A percentile compares a stretch with the other conserved stretches of the same genome.
phyloP scores from a whole-genome alignment of 1,140 invertebrate genomes.

The Eciton burchellii region DNA sequence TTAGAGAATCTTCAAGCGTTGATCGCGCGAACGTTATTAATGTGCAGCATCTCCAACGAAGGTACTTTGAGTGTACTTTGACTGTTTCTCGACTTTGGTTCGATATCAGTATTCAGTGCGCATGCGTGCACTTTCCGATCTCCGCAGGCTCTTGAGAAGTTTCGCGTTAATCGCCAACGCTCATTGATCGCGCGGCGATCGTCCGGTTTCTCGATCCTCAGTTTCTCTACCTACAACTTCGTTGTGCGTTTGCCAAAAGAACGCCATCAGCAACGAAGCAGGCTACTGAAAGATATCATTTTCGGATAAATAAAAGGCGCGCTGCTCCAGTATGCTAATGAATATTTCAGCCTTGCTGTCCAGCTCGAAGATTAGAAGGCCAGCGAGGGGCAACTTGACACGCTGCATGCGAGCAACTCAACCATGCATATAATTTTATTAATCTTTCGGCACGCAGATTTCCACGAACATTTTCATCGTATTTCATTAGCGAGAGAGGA shows the following conservation, averaged over 20 bases:
- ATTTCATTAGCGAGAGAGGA: neutral
- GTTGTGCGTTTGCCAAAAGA: neutral
- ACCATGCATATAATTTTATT: constrained; percentile 24
- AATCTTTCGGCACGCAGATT: constrained; percentile 5
- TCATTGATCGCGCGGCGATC: constrained; percentile 3
- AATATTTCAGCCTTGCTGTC: constrained; percentile 22
- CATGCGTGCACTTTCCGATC: neutral
- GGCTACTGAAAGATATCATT: constrained; percentile 3
- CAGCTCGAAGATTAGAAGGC: constrained; percentile 24
- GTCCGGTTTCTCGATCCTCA: too few species aligned
- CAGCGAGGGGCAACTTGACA: constrained; percentile 26
- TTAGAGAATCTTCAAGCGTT: constrained; percentile 31
- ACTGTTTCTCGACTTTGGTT: too few species aligned
- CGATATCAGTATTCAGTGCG: constrained; percentile 27
- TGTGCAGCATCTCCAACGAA: neutral
- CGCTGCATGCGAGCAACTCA: constrained; percentile 8
- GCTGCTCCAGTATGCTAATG: constrained; percentile 30
- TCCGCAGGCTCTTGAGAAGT: neutral
- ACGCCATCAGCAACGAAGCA: neutral
- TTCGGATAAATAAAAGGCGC: constrained; percentile 23
- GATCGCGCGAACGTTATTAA: constrained; percentile 24
- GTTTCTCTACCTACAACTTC: too few species aligned
- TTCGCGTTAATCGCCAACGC: constrained; percentile 11
- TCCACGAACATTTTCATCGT: neutral
- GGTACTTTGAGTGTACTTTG: too few species aligned